Percentiles rank a stretch among this genome's conserved stretches.
Conservation (phyloP, 1,140 invertebrate genomes). For the Leptopilina boulardi region DNA sequence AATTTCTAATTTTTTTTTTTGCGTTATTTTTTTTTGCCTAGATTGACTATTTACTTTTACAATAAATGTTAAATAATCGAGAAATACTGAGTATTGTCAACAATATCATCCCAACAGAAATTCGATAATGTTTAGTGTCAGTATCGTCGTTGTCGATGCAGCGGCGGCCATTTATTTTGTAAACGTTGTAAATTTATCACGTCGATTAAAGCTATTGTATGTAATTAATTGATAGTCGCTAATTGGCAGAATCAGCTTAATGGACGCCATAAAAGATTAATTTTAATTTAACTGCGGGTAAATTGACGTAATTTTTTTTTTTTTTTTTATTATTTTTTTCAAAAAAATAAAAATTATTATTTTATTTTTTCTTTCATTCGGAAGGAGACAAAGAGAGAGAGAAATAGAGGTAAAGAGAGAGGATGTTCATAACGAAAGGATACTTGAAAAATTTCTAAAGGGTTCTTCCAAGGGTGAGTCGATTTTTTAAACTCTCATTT, state of each 20-base stretch:
- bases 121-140: conserved; percentile 27
- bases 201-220: conserved; percentile 25
- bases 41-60: neutral
- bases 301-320: neutral
- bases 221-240: conserved; percentile 31
- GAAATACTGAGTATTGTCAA: conserved; percentile 20
- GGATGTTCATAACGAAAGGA: neutral
- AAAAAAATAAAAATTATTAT: neutral
- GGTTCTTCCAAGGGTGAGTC: neutral
- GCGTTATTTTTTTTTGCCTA: neutral
- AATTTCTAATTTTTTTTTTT: neutral
- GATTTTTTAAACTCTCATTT: conserved; percentile 15
- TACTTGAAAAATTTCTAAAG: neutral
- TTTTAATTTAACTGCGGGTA: neutral
- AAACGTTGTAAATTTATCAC: conserved; percentile 26
- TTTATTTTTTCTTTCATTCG: neutral
- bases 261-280: neutral
- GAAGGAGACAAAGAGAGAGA: too few species aligned
- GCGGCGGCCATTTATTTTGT: conserved; percentile 9
- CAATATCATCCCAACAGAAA: conserved; percentile 5
- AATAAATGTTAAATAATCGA: neutral
- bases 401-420: too few species aligned
- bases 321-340: too few species aligned
- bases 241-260: conserved; percentile 13
- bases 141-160: neutral